Evolutionary conservation across 92 coral and sea anemone genomes (phyloP).

Genomic region (Epizoanthus fatuus): DNA sequence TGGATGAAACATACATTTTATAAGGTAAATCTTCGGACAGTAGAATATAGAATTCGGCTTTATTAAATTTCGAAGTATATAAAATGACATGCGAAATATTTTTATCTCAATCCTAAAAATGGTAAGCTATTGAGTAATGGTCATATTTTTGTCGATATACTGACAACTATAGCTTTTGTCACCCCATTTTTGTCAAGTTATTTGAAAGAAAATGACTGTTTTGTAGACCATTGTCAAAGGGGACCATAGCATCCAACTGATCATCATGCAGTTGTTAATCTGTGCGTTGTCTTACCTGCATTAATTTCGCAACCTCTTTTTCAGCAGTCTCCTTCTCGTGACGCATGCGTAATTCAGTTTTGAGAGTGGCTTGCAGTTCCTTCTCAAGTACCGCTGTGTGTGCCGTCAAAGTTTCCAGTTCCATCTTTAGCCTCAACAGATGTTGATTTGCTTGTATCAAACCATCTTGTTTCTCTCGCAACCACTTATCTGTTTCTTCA

Average conservation of each 20-base stretch:
- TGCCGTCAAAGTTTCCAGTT: constrained; percentile 1
- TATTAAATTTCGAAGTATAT: no score
- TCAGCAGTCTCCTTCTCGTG: constrained; percentile 33
- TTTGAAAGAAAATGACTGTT: background rate
- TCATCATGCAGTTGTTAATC: no score
- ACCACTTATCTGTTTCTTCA: constrained; percentile 4
- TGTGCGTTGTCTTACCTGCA: background rate
- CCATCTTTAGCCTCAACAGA: background rate
- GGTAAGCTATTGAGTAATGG: no score
- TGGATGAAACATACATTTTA: no score
- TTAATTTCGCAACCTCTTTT: background rate
- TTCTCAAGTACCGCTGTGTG: constrained; percentile 29
- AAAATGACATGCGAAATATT: no score
- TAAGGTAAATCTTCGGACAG: no score
- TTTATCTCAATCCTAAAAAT: no score
- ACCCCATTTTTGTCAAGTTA: no score
- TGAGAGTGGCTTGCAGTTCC: background rate
- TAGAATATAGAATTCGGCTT: no score
- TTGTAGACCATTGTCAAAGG: background rate
- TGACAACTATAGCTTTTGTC: no score
- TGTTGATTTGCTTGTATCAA: constrained; percentile 12
- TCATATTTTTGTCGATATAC: no score
- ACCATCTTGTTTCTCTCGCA: background rate
- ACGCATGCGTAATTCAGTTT: constrained; percentile 20
- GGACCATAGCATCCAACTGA: background rate